Percentiles rank a stretch among this genome's conserved stretches.
Conservation (phyloP, 1,140 invertebrate species). For the Zaprionus inermis region DNA sequence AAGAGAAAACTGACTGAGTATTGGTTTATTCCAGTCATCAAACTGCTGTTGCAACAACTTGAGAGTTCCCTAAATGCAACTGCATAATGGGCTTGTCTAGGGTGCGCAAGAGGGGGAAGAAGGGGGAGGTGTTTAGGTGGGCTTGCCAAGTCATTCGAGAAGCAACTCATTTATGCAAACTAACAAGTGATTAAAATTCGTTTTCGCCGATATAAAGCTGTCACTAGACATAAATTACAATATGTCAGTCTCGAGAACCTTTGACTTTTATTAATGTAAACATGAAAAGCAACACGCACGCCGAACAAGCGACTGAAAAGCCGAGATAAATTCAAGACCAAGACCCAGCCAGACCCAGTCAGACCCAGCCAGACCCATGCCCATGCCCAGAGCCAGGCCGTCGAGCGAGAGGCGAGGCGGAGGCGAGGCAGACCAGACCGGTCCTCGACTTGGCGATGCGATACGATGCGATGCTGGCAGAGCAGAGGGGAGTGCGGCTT, state of each 20-base stretch:
- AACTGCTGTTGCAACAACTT: background rate
- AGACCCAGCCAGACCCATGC: conserved; percentile 16
- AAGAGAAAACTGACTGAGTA: background rate
- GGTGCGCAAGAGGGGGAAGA: background rate
- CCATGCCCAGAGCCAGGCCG: conserved; percentile 4
- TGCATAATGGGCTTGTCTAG: background rate
- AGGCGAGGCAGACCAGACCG: conserved; percentile 14
- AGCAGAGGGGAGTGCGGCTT: conserved; percentile 1
- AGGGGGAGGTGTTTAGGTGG: background rate
- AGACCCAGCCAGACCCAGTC: conserved; percentile 9
- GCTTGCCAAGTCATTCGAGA: conserved; percentile 48
- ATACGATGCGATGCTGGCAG: conserved; percentile 52
- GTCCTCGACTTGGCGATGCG: conserved; percentile 25
- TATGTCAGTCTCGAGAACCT: conserved; percentile 81
- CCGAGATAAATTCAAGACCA: conserved; percentile 65
- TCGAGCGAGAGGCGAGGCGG: background rate
- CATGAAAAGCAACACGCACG: conserved; percentile 81
- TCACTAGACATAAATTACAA: conserved; percentile 83
- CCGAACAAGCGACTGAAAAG: conserved; percentile 65
- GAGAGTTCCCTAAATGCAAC: background rate
- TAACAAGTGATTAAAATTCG: conserved; percentile 82
- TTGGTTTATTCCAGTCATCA: conserved; percentile 1
- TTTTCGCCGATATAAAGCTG: conserved; percentile 79
- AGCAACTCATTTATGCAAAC: conserved; percentile 81
- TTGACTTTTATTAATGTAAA: conserved; percentile 83